phyloP scores from a whole-genome alignment of 2,888 invertebrate species.

The Pyrochroa serraticornis region DNA sequence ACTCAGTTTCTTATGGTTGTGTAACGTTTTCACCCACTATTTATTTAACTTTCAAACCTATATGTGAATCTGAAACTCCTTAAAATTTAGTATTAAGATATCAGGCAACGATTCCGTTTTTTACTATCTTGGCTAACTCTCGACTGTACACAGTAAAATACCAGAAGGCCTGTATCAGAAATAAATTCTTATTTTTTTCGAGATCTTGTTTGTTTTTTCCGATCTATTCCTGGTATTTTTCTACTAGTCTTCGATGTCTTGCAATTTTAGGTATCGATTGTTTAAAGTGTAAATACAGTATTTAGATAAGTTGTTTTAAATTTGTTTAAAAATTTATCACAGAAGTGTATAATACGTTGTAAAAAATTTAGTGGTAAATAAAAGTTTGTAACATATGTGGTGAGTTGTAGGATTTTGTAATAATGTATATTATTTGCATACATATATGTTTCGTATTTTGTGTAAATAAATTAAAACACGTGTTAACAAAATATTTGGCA shows the following conservation, averaged over 20 bases:
- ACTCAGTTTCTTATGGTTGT: conserved; percentile 33
- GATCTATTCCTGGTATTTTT: conserved; percentile 29
- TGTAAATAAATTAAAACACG: conserved; percentile 48
- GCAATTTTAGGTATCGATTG: conserved; percentile 11
- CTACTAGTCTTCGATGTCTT: conserved; percentile 20
- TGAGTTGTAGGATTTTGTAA: conserved; percentile 53
- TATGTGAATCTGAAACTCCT: conserved; percentile 2
- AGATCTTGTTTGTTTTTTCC: conserved; percentile 4
- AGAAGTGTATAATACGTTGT: conserved; percentile 34
- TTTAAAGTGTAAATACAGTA: conserved; percentile 27
- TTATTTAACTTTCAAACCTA: conserved; percentile 9
- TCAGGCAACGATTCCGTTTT: conserved; percentile 11
- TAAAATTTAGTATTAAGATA: conserved; percentile 20
- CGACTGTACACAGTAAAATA: too few relatives aligned
- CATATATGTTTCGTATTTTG: conserved; percentile 44
- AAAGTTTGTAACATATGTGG: conserved; percentile 46
- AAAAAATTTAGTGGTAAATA: conserved; percentile 29
- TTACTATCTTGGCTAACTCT: too few relatives aligned
- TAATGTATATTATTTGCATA: conserved; percentile 49
- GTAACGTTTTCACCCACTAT: conserved; percentile 22
- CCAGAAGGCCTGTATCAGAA: too few relatives aligned
- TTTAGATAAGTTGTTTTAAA: conserved; percentile 27
- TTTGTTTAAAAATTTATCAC: conserved; percentile 22
- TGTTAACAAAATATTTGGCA: conserved; percentile 45
- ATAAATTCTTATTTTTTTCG: conserved; percentile 8